phyloP scores from a whole-genome alignment of 37 sponge, comb jelly and placozoan genomes.

The Axinella damicornis region DNA sequence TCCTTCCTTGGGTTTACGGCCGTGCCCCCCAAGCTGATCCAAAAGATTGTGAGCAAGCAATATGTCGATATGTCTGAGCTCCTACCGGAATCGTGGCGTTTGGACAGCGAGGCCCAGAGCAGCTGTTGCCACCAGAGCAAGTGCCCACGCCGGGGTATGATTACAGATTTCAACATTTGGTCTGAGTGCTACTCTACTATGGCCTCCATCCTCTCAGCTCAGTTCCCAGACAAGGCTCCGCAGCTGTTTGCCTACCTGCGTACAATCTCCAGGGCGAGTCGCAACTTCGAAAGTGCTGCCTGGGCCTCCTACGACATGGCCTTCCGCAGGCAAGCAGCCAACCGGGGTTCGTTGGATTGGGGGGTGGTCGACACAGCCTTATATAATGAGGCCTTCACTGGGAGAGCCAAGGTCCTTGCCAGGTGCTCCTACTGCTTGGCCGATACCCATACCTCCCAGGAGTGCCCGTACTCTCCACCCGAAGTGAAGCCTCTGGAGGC shows the following conservation, averaged over 20 bases:
- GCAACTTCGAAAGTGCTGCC: not conserved
- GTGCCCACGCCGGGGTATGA: not conserved
- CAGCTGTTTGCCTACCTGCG: not conserved
- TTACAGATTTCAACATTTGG: not conserved
- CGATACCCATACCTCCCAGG: not conserved
- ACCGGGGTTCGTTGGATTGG: constrained; percentile 7
- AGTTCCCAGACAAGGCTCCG: not conserved
- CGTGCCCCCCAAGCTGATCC: too few relatives aligned
- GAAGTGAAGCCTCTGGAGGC: too few relatives aligned
- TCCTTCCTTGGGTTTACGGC: too few relatives aligned
- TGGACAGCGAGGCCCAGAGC: too few relatives aligned
- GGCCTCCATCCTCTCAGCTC: not conserved
- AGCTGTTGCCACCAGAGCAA: not conserved
- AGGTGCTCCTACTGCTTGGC: not conserved
- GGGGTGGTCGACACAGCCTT: not conserved
- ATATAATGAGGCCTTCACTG: too few relatives aligned
- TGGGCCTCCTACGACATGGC: not conserved
- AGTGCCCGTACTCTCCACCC: not conserved
- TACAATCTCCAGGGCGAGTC: not conserved
- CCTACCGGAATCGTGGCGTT: too few relatives aligned
- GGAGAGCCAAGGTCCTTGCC: not conserved
- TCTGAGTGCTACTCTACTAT: not conserved
- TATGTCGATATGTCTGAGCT: too few relatives aligned
- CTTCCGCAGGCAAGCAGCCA: constrained; percentile 4
- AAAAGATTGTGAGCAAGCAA: too few relatives aligned